These are phyloP conservation scores for Macrophya alboannulata DNA, from an alignment of 2,888 invertebrate genomes.

Conservation along the genomic window DNA sequence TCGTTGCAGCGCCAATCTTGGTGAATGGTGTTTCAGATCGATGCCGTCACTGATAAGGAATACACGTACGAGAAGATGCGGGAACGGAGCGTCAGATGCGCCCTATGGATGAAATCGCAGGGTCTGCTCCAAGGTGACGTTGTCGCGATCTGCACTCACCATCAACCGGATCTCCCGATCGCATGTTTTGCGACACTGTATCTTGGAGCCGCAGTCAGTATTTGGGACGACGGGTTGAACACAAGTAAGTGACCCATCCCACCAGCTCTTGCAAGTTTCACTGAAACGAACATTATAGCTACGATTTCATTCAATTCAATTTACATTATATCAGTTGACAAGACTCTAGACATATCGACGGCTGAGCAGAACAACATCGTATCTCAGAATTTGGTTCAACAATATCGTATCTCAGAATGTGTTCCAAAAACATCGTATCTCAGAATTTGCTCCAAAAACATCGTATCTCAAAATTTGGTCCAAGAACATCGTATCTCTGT, in stretches of 20 bases:
- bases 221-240: constrained; percentile 62
- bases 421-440: no score
- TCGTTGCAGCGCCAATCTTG: no score
- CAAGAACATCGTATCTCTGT: no score
- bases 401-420: no score
- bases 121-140: constrained; percentile 68
- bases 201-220: constrained; percentile 57
- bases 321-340: background rate
- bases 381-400: no score
- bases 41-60: constrained; percentile 63
- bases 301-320: no score
- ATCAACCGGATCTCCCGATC: constrained; percentile 68
- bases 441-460: no score
- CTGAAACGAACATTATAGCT: no score
- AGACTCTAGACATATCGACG: constrained; percentile 53
- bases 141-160: constrained; percentile 69
- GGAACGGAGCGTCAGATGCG: constrained; percentile 70
- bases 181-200: constrained; percentile 41
- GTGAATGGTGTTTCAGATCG: constrained; percentile 64
- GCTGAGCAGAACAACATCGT: no score
- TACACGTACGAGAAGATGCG: constrained; percentile 67
- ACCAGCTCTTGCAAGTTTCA: no score
- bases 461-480: no score
- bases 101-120: constrained; percentile 72
- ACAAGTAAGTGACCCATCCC: background rate